Evolutionary conservation across 2,113 vertebrate genomes (phyloP).

Genomic region (Danio rerio): GRCz12tu NC_133177.1:24346001-24346500

Average conservation of each 20-base stretch:
- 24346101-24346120: slow-evolving; percentile 16
- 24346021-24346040: neutral
- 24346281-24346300: slow-evolving; percentile 24
- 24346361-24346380: too few species aligned
- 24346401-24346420: slow-evolving; percentile 50
- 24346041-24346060: slow-evolving; percentile 11
- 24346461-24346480: slow-evolving; percentile 94
- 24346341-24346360: neutral
- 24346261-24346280: neutral
- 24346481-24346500: slow-evolving; percentile 92
- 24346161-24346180: slow-evolving; percentile 40
- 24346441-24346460: slow-evolving; percentile 91
- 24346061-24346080: neutral
- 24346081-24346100: neutral
- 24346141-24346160: slow-evolving; percentile 2
- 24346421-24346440: slow-evolving; percentile 91
- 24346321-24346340: neutral
- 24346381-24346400: neutral
- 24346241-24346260: slow-evolving; percentile 27
- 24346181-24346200: slow-evolving; percentile 43
- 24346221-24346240: slow-evolving; percentile 21
- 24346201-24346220: slow-evolving; percentile 28
- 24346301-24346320: neutral
- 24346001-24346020: slow-evolving; percentile 12
- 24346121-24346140: slow-evolving; percentile 12